Percentiles rank a stretch among this genome's conserved stretches.
These are phyloP conservation scores for Phycodurus eques DNA, from an alignment of 2,113 vertebrate genomes.

Conservation along the genomic window DNA sequence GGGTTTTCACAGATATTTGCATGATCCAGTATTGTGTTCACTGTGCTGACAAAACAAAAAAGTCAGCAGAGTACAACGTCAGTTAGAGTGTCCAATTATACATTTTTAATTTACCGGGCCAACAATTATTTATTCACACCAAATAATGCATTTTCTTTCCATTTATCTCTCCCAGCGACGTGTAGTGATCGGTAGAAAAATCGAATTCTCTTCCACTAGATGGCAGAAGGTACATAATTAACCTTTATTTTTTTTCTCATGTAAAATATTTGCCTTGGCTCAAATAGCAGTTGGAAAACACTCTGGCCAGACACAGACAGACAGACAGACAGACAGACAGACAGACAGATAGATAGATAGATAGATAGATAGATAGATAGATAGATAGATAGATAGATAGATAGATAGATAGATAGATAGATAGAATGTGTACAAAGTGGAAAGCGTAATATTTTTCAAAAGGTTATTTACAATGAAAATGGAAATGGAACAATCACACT, in stretches of 20 bases:
- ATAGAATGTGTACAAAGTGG: not conserved
- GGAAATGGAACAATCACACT: slow-evolving; percentile 22
- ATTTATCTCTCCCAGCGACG: not conserved
- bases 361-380: not conserved
- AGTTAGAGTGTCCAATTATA: not conserved
- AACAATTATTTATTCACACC: not conserved
- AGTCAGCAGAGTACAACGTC: not conserved
- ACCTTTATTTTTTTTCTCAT: too few species aligned
- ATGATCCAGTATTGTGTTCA: not conserved
- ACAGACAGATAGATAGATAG: not conserved
- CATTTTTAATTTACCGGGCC: not conserved
- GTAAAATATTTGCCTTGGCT: too few species aligned
- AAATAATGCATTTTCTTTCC: not conserved
- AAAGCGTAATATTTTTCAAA: not conserved
- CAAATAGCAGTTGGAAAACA: too few species aligned
- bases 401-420: not conserved
- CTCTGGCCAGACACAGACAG: not conserved
- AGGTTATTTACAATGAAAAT: slow-evolving; percentile 13
- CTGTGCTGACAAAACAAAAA: not conserved
- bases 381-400: not conserved
- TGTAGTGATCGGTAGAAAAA: not conserved
- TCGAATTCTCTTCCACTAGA: not conserved
- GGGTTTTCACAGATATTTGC: not conserved
- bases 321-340: not conserved
- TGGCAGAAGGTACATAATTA: not conserved